A percentile compares a stretch with the other conserved stretches of the same genome.
phyloP scores from a whole-genome alignment of 2,888 invertebrate species.

The Diarsia dahlii region DNA sequence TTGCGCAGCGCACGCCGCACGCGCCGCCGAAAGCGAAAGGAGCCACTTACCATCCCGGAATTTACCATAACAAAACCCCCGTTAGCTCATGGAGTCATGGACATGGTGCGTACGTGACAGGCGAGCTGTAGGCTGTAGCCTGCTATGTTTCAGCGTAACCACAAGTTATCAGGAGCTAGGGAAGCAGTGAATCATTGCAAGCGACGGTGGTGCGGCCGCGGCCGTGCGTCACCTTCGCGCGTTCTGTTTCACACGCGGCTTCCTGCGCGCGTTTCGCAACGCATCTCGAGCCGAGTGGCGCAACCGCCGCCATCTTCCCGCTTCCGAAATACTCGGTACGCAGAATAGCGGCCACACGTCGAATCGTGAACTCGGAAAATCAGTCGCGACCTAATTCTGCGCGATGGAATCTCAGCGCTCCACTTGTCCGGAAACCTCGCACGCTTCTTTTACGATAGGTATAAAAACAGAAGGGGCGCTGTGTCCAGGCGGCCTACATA shows the following conservation, averaged over 20 bases:
- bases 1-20: constrained; percentile 86
- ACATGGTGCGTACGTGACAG: constrained; percentile 83
- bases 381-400: constrained; percentile 82
- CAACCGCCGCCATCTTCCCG: constrained; percentile 74
- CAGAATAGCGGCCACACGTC: constrained; percentile 69
- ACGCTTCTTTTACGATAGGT: constrained; percentile 82
- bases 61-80: constrained; percentile 71
- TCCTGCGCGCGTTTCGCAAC: constrained; percentile 83
- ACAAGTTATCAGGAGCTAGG: constrained; percentile 69
- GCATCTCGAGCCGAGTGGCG: constrained; percentile 76
- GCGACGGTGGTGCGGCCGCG: constrained; percentile 36
- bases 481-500: constrained; percentile 87
- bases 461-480: constrained; percentile 79
- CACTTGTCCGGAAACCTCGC: constrained; percentile 87
- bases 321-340: constrained; percentile 82
- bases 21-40: constrained; percentile 89
- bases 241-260: constrained; percentile 80
- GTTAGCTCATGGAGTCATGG: constrained; percentile 52
- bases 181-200: constrained; percentile 74
- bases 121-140: constrained; percentile 72
- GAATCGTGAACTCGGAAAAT: constrained; percentile 75
- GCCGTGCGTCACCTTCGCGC: constrained; percentile 81
- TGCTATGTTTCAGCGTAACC: constrained; percentile 71
- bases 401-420: constrained; percentile 81
- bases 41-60: constrained; percentile 79